Evolutionary conservation across 2,113 vertebrate genomes (phyloP), one percentile per base, ranked within the genome.

Genomic region (Dasypus novemcinctus): DNA sequence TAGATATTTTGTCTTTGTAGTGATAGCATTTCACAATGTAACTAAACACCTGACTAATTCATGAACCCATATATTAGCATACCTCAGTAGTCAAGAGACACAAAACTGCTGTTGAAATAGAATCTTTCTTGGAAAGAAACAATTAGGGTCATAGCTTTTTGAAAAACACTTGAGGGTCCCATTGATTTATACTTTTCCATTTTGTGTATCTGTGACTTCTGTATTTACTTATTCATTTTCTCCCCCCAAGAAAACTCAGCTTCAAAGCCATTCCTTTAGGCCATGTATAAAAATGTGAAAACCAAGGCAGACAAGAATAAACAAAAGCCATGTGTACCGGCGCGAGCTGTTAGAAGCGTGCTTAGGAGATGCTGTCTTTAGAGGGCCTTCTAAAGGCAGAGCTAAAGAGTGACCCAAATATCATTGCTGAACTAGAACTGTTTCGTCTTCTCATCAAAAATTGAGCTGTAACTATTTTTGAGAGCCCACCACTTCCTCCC

Each of bases 201-300:
- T 97, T 97, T 75, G 87, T 96, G 69, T 91, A 79, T 97, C 78
- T 98, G 93, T 94, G 91, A 97, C 96, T 98, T 97, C 97, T 98
- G 97, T 98, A 97, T 98, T 98, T 98, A 98, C 2, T 1, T 97
- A 97, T 91, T 97, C 95, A 82, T 90, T 96, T 97, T 94, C 97
- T 76, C 0, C 54, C 27, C 63, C 66, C 74, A 94, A 94, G 93
- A 97, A 98, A 97, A 96, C 71, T 96, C 94, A 97, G 78, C 97
- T 98, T 98, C 98, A 98, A 98, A 98, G 98, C 95, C 91, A 86
- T 98, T 97, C 98, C 98, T 97, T 69, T 59, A 97, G 98, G 98
- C 97, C 96, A 97, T 80, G 89, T 94, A 97, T 96, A 98, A 98
- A 98, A 98, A 97, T 96, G 96, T 94, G 84, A 98, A 98, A 98